Conservation (phyloP, 2,888 invertebrate genomes). For the Volucella inflata region DNA sequence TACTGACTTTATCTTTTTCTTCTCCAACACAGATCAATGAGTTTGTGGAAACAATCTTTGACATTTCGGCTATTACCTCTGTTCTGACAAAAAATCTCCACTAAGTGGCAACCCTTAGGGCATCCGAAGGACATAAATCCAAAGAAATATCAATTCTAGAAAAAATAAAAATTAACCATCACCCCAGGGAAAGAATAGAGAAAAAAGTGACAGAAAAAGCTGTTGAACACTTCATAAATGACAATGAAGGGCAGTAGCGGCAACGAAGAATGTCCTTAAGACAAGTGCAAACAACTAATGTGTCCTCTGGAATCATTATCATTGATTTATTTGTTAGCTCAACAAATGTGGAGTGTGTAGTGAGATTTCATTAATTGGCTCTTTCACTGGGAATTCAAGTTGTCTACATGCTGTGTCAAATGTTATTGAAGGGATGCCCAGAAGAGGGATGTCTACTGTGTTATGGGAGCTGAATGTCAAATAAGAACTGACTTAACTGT, state of each 20-base stretch:
- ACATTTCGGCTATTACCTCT: no score
- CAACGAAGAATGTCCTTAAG: constrained; percentile 21
- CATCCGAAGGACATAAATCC: background rate
- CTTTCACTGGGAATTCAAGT: constrained; percentile 48
- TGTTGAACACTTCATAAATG: constrained; percentile 73
- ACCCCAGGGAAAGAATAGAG: constrained; percentile 22
- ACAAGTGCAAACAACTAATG: constrained; percentile 59
- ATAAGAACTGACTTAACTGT: no score
- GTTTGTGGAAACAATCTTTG: no score
- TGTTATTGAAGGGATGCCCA: no score
- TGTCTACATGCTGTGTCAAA: constrained; percentile 20
- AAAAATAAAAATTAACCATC: constrained; percentile 15
- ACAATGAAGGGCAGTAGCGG: constrained; percentile 44
- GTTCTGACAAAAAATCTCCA: no score
- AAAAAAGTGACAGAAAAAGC: constrained; percentile 67
- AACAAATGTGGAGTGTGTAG: constrained; percentile 61
- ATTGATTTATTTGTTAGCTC: constrained; percentile 72
- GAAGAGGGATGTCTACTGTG: no score
- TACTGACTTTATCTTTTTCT: no score
- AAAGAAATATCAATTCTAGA: constrained; percentile 11
- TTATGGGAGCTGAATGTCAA: no score
- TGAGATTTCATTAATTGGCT: constrained; percentile 72
- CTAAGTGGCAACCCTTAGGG: no score
- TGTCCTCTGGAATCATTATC: constrained; percentile 58
- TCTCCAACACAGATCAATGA: no score